phyloP scores from a whole-genome alignment of 2,888 invertebrate species.

The Chrysomela aeneicollis region DNA sequence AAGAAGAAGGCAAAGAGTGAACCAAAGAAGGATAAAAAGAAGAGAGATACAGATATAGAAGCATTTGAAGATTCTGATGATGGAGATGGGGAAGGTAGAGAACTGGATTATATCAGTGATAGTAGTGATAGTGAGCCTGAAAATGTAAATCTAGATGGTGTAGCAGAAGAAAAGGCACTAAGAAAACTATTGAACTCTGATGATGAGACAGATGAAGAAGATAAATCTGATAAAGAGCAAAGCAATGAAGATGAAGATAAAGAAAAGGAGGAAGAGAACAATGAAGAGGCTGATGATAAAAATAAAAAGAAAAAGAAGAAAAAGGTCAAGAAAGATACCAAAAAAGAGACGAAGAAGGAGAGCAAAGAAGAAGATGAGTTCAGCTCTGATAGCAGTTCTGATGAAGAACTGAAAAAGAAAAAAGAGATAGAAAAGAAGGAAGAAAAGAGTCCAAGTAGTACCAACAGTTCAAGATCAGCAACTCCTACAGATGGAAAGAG shows the following conservation, averaged over 20 bases:
- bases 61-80: constrained; percentile 97
- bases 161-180: constrained; percentile 75
- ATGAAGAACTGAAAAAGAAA: constrained; percentile 74
- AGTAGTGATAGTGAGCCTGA: constrained; percentile 80
- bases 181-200: constrained; percentile 87
- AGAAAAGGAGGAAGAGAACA: constrained; percentile 75
- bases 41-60: constrained; percentile 85
- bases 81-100: constrained; percentile 94
- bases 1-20: constrained; percentile 70
- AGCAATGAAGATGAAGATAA: constrained; percentile 74
- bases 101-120: constrained; percentile 92
- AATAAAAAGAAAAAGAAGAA: constrained; percentile 66
- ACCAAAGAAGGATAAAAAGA: constrained; percentile 68
- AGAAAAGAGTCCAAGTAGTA: constrained; percentile 61
- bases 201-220: constrained; percentile 86
- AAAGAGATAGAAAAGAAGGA: constrained; percentile 60
- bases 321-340: constrained; percentile 64
- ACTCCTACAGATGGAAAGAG: constrained; percentile 63
- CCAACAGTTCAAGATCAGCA: constrained; percentile 65
- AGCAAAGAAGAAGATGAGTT: constrained; percentile 67
- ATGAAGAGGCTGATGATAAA: constrained; percentile 66
- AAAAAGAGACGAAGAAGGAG: constrained; percentile 63
- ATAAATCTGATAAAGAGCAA: constrained; percentile 77
- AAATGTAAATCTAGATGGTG: constrained; percentile 77
- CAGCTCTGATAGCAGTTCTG: constrained; percentile 74